Percentiles rank a stretch among this genome's conserved stretches.
Evolutionary conservation across 2,797 vertebrate genomes (phyloP).

Genomic region (Squalus acanthias): DNA sequence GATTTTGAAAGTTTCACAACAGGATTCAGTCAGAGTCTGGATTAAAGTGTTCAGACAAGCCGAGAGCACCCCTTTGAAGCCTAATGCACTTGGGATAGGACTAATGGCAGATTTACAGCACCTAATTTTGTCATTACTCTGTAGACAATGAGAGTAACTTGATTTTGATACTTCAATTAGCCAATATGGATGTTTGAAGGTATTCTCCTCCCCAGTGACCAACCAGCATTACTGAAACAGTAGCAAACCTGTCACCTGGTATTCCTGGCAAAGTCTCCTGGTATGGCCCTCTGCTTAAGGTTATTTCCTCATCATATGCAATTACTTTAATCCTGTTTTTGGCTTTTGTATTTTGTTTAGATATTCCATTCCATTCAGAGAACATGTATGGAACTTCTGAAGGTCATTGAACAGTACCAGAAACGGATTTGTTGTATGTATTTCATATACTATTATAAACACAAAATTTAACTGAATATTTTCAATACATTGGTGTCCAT

Average conservation of each 20-base stretch:
- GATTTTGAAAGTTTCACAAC: background rate
- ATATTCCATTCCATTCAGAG: slow-evolving; percentile 95
- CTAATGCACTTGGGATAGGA: background rate
- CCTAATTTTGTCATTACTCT: background rate
- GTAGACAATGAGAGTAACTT: background rate
- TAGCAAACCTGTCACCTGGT: background rate
- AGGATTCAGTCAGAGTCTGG: background rate
- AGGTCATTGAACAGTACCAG: slow-evolving; percentile 94
- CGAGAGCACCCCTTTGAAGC: background rate
- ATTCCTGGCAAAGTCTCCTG: too few species aligned
- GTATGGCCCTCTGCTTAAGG: background rate
- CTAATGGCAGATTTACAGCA: background rate
- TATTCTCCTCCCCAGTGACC: background rate
- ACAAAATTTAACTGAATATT: background rate
- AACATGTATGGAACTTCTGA: slow-evolving; percentile 94
- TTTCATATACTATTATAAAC: slow-evolving; percentile 29
- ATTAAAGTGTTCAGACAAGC: background rate
- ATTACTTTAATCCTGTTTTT: background rate
- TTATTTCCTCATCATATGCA: background rate
- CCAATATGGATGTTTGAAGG: background rate
- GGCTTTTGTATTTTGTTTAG: slow-evolving; percentile 55
- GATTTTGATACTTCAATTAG: background rate
- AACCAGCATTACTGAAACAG: background rate
- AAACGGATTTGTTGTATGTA: slow-evolving; percentile 87
- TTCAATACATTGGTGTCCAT: background rate